phyloP scores from a whole-genome alignment of 2,888 invertebrate species.

The Meganola albula region DNA sequence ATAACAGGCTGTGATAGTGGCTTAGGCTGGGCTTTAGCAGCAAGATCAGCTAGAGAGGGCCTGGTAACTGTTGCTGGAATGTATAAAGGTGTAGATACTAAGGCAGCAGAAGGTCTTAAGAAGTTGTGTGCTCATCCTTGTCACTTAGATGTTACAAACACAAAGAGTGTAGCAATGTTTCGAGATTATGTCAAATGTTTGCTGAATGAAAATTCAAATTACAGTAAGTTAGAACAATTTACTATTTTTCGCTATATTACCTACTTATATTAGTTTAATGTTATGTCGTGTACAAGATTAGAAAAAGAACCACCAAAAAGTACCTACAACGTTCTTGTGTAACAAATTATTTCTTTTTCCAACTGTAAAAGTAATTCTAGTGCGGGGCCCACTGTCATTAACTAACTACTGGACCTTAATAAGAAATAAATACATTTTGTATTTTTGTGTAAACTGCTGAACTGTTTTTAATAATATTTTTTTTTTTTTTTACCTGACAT shows the following conservation, averaged over 20 bases:
- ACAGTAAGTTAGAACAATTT: constrained; percentile 66
- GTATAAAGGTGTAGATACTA: constrained; percentile 75
- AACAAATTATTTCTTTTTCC: too few species aligned
- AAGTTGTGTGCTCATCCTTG: constrained; percentile 63
- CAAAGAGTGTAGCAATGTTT: constrained; percentile 74
- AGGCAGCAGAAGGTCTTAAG: constrained; percentile 69
- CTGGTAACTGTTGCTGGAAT: constrained; percentile 88
- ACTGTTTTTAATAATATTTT: too few species aligned
- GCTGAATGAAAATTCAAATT: constrained; percentile 65
- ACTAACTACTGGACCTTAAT: too few species aligned
- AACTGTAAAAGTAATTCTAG: too few species aligned
- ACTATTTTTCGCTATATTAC: neutral
- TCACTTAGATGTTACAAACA: constrained; percentile 82
- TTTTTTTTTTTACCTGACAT: too few species aligned
- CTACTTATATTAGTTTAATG: too few species aligned
- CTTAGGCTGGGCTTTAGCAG: constrained; percentile 85
- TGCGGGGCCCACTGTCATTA: too few species aligned
- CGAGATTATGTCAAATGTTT: constrained; percentile 60
- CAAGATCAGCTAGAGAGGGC: constrained; percentile 79
- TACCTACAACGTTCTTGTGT: too few species aligned
- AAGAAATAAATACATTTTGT: too few species aligned
- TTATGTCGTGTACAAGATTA: too few species aligned
- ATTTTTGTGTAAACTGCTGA: too few species aligned
- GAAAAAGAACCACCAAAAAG: too few species aligned
- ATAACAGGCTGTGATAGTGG: constrained; percentile 94